A percentile compares a stretch with the other conserved stretches of the same genome.
Evolutionary conservation across 2,888 invertebrate genomes (phyloP).

Genomic region (Drosophila nr. perissopoda): DNA sequence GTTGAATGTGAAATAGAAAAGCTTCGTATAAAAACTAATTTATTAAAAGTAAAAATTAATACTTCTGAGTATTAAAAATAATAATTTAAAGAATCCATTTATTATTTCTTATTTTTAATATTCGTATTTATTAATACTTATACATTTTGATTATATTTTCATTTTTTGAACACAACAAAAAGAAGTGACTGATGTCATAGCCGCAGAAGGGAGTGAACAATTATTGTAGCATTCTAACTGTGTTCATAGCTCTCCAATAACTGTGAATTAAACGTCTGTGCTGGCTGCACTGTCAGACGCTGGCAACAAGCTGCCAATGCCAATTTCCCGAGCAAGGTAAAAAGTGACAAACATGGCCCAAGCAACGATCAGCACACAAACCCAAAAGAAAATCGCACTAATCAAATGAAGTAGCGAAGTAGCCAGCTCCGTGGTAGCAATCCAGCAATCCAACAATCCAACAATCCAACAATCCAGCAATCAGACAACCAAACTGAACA

Average conservation of each 20-base stretch:
- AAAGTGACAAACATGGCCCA: conserved; percentile 13
- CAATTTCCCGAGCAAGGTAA: conserved; percentile 37
- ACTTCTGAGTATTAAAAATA: not conserved
- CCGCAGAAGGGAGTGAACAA: not conserved
- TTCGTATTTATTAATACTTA: not conserved
- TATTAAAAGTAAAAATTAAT: not conserved
- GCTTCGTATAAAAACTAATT: not conserved
- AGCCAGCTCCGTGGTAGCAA: conserved; percentile 8
- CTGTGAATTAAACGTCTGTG: not conserved
- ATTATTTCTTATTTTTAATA: too few relatives aligned
- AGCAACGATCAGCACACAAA: conserved; percentile 41
- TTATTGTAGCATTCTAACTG: not conserved
- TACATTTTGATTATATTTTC: not conserved
- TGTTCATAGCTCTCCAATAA: conserved; percentile 15
- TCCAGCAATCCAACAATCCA: not conserved
- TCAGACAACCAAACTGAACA: conserved; percentile 13
- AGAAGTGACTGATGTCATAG: not conserved
- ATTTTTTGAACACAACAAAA: too few relatives aligned
- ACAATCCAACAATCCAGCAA: not conserved
- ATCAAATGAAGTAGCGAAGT: conserved; percentile 52
- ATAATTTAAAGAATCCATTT: not conserved
- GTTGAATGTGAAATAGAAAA: too few relatives aligned
- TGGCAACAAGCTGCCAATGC: conserved; percentile 32
- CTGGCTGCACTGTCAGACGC: conserved; percentile 19
- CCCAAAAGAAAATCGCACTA: conserved; percentile 27